A percentile compares a stretch with the other conserved stretches of the same genome.
These are phyloP conservation scores for Dorcus parallelipipedus DNA, from an alignment of 2,888 invertebrate species.

Conservation along the genomic window DNA sequence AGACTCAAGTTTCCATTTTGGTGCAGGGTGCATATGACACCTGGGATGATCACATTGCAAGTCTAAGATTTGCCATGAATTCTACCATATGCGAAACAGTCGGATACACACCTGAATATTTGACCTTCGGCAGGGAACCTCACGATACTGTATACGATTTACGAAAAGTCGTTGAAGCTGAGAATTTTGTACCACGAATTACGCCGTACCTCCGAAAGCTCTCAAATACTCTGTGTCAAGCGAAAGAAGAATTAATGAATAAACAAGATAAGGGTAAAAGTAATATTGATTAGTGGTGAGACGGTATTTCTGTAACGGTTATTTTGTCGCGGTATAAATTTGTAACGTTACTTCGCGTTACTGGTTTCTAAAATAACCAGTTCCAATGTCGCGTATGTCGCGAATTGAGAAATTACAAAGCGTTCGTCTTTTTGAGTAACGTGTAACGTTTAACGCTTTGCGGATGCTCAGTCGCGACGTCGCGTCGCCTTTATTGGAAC, in stretches of 20 bases:
- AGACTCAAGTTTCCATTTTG: conserved; percentile 30
- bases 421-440: too few relatives aligned
- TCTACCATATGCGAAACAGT: conserved; percentile 22
- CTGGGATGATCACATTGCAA: conserved; percentile 29
- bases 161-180: conserved; percentile 10
- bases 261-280: background rate
- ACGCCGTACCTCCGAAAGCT: conserved; percentile 1
- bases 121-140: conserved; percentile 33
- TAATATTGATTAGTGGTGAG: too few relatives aligned
- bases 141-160: conserved; percentile 16
- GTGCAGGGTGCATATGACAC: conserved; percentile 25
- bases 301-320: too few relatives aligned
- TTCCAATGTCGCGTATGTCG: too few relatives aligned
- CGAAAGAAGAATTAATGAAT: conserved; percentile 1
- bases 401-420: too few relatives aligned
- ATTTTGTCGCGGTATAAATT: too few relatives aligned
- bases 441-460: too few relatives aligned
- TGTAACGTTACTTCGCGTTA: too few relatives aligned
- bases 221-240: background rate
- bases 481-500: too few relatives aligned
- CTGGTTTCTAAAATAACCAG: too few relatives aligned
- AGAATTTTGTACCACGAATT: conserved; percentile 16
- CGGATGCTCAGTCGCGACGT: too few relatives aligned
- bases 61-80: conserved; percentile 32
- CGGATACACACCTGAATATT: conserved; percentile 28